These are phyloP conservation scores for Pogonocherus hispidulus DNA, from an alignment of 2,888 invertebrate genomes.

Conservation along the genomic window DNA sequence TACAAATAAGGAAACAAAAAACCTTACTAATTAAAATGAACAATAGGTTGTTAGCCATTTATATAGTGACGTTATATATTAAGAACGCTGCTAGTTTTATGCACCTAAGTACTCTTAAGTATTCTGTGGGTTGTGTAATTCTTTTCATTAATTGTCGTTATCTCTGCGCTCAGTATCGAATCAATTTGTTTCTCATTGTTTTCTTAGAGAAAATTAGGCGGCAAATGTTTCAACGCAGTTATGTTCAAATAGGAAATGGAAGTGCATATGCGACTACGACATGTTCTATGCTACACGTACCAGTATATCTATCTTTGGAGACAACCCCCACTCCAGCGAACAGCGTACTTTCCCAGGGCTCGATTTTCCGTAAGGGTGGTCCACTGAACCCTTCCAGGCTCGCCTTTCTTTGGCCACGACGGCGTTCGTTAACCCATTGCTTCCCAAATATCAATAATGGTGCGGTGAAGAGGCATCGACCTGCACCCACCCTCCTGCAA, in stretches of 20 bases:
- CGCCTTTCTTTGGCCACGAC: conserved; percentile 2
- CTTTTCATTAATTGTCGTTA: no score
- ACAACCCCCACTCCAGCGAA: neutral
- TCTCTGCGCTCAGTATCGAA: no score
- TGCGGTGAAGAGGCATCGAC: conserved; percentile 4
- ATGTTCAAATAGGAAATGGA: neutral
- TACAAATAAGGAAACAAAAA: no score
- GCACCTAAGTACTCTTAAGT: no score
- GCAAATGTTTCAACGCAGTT: no score
- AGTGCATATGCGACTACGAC: neutral
- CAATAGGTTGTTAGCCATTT: no score
- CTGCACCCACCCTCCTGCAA: neutral
- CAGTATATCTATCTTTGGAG: neutral
- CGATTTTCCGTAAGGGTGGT: neutral
- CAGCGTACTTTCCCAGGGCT: conserved; percentile 3
- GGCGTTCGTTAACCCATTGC: conserved; percentile 12
- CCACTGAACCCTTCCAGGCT: conserved; percentile 10
- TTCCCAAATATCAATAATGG: conserved; percentile 7
- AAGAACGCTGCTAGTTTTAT: no score
- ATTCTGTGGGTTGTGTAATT: no score
- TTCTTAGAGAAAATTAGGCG: no score
- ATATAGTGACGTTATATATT: no score
- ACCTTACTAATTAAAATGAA: no score
- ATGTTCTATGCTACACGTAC: neutral
- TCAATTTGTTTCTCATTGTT: no score